A percentile compares a stretch with the other conserved stretches of the same genome.
Conservation (phyloP, 2,888 invertebrate genomes). For the Antitype chi region DNA sequence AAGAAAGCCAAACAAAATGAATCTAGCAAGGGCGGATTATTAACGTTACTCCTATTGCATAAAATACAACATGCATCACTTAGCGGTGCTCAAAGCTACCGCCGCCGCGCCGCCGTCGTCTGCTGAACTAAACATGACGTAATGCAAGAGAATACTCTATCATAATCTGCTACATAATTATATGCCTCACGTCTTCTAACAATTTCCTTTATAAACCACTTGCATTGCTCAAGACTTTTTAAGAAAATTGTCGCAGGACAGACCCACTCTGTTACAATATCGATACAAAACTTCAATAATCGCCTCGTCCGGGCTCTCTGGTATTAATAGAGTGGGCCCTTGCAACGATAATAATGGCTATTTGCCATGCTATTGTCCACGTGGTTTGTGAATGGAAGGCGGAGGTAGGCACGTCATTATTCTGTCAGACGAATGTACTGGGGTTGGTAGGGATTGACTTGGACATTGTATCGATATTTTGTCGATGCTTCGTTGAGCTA, state of each 20-base stretch:
- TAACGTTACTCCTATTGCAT: not conserved
- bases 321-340: conserved; percentile 82
- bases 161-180: conserved; percentile 27
- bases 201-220: not conserved
- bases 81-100: conserved; percentile 22
- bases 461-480: conserved; percentile 60
- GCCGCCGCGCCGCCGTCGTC: not conserved
- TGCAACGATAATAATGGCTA: conserved; percentile 85
- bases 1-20: not conserved
- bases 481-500: not conserved
- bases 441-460: conserved; percentile 73
- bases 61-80: not conserved
- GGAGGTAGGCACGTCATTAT: conserved; percentile 88
- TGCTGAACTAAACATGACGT: not conserved
- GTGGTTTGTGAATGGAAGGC: conserved; percentile 83
- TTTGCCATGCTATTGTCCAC: conserved; percentile 88
- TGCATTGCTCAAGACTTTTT: conserved; percentile 34
- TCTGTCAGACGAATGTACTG: conserved; percentile 77
- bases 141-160: not conserved
- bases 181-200: conserved; percentile 8
- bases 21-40: no score
- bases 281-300: conserved; percentile 68
- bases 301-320: conserved; percentile 68
- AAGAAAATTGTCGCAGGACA: conserved; percentile 35
- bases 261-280: conserved; percentile 31